Conservation (phyloP, 2,888 invertebrate genomes). For the Rhingia rostrata region DNA sequence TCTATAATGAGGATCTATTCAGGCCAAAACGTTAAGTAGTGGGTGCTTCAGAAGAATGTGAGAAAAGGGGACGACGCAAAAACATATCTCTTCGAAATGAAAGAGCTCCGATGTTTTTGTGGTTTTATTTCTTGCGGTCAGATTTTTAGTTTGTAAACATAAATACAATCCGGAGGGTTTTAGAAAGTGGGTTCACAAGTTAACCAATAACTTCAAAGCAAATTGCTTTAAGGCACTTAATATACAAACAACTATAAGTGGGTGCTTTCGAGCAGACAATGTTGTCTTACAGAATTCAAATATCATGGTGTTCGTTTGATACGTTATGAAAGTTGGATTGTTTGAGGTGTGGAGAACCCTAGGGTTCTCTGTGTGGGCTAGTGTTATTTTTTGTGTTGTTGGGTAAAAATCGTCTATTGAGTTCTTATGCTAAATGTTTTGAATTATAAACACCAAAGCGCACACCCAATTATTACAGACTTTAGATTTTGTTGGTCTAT, state of each 20-base stretch:
- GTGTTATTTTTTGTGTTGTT: too few relatives aligned
- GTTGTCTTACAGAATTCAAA: too few relatives aligned
- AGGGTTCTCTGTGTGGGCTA: too few relatives aligned
- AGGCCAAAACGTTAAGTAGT: not conserved
- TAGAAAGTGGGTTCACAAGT: conserved; percentile 37
- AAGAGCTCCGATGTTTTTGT: conserved; percentile 1
- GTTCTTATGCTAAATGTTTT: too few relatives aligned
- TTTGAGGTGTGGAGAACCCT: too few relatives aligned
- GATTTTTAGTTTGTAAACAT: conserved; percentile 7
- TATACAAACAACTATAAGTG: not conserved
- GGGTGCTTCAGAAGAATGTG: not conserved
- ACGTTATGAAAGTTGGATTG: too few relatives aligned
- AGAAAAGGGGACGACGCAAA: conserved; percentile 14
- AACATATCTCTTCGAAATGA: conserved; percentile 7
- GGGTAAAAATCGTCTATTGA: too few relatives aligned
- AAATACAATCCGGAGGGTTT: not conserved
- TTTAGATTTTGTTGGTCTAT: too few relatives aligned
- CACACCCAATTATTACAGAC: too few relatives aligned
- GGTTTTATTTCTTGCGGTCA: conserved; percentile 44
- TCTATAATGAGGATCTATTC: conserved; percentile 44
- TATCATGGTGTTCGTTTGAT: too few relatives aligned
- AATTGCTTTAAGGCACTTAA: conserved; percentile 16
- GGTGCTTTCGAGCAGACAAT: too few relatives aligned
- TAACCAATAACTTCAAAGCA: not conserved
- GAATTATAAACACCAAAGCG: too few relatives aligned